phyloP scores from a whole-genome alignment of 2,888 invertebrate genomes.

The Anticlea derivata region DNA sequence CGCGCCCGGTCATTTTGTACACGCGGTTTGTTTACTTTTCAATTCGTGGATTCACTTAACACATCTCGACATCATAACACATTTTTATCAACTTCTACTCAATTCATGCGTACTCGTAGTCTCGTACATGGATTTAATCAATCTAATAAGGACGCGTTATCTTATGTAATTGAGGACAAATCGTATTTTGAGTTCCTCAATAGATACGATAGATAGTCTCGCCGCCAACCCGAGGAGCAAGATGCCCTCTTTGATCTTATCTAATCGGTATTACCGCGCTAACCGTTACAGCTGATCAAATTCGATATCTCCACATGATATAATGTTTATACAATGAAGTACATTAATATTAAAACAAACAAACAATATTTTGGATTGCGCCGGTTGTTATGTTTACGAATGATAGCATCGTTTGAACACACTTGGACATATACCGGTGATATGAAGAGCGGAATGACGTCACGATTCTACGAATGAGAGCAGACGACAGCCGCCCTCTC shows the following conservation, averaged over 20 bases:
- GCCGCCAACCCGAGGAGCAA: slow-evolving; percentile 28
- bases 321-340: slow-evolving; percentile 23
- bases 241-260: slow-evolving; percentile 40
- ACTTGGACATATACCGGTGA: slow-evolving; percentile 37
- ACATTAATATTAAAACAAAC: slow-evolving; percentile 27
- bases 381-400: slow-evolving; percentile 44
- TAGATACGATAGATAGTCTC: slow-evolving; percentile 46
- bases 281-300: slow-evolving; percentile 33
- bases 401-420: slow-evolving; percentile 43
- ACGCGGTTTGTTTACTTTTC: slow-evolving; percentile 62
- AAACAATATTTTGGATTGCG: slow-evolving; percentile 34
- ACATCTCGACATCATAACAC: slow-evolving; percentile 31
- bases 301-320: slow-evolving; percentile 16
- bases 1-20: slow-evolving; percentile 63
- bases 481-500: slow-evolving; percentile 47
- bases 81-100: slow-evolving; percentile 26
- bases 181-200: slow-evolving; percentile 57
- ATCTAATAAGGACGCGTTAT: slow-evolving; percentile 50
- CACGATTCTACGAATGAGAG: slow-evolving; percentile 49
- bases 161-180: slow-evolving; percentile 51
- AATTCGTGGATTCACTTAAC: slow-evolving; percentile 46
- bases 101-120: slow-evolving; percentile 10
- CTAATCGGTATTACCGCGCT: slow-evolving; percentile 41
- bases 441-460: slow-evolving; percentile 37
- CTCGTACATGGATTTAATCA: slow-evolving; percentile 19